phyloP scores from a whole-genome alignment of 37 sponge, comb jelly and placozoan species.

The Hexactinellida sp. region DNA sequence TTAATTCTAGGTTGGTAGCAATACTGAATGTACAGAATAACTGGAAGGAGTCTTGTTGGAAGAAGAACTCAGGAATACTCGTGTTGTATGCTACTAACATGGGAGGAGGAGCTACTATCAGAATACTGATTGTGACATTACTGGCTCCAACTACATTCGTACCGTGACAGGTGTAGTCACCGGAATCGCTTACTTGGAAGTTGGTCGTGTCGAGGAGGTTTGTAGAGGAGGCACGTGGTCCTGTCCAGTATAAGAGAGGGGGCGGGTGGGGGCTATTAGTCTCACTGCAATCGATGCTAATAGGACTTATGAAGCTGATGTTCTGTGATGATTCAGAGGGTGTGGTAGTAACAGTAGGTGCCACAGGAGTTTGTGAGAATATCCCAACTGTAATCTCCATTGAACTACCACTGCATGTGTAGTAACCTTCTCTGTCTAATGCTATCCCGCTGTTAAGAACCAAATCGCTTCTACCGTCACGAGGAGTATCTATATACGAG shows the following conservation, averaged over 20 bases:
- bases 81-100: neutral
- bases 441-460: neutral
- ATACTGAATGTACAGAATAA: neutral
- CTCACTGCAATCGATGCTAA: neutral
- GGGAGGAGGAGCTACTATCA: neutral
- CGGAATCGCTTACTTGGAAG: neutral
- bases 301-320: no score
- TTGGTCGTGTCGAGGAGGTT: neutral
- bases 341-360: neutral
- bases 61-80: neutral
- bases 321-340: neutral
- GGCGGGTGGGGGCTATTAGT: neutral
- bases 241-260: neutral
- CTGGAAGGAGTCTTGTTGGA: neutral
- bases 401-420: neutral
- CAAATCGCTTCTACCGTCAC: neutral
- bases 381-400: neutral
- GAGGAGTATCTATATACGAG: neutral
- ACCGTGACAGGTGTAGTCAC: neutral
- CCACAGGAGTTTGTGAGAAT: neutral
- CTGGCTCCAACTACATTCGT: neutral
- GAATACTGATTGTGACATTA: neutral
- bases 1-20: neutral
- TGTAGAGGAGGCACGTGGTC: neutral
- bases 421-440: neutral